Percentiles rank a stretch among this genome's conserved stretches.
Conservation (phyloP, 1,140 invertebrate species). For the Drosophila busckii region DNA sequence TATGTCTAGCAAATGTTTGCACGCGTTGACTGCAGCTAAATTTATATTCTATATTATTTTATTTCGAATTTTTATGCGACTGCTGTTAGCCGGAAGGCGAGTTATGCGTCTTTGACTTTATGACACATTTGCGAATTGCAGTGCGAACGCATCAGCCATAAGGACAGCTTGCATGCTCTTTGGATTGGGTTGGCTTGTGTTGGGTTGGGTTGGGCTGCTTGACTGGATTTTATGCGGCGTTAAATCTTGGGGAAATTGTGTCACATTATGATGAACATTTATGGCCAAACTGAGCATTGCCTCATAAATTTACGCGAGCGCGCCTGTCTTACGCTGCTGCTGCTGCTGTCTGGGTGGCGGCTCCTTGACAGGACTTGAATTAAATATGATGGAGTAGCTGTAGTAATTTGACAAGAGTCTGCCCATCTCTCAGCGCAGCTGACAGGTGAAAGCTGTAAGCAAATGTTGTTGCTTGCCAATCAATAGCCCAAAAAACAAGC, state of each 20-base stretch:
- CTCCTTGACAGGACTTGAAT: constrained; percentile 20
- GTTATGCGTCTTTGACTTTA: constrained; percentile 65
- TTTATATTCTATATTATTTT: constrained; percentile 53
- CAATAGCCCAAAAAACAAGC: constrained; percentile 32
- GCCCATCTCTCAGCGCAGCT: constrained; percentile 4
- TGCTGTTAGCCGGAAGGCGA: constrained; percentile 34
- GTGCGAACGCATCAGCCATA: too few species aligned
- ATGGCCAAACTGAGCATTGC: constrained; percentile 65
- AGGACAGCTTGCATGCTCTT: too few species aligned
- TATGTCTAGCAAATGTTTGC: constrained; percentile 40
- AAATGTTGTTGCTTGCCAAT: constrained; percentile 34
- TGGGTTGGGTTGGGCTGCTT: too few species aligned
- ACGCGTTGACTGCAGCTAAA: constrained; percentile 49
- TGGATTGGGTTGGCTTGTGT: too few species aligned
- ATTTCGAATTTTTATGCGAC: constrained; percentile 63
- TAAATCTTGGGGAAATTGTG: constrained; percentile 75
- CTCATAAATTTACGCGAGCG: constrained; percentile 56
- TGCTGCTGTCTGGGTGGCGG: neutral
- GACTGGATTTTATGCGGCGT: constrained; percentile 59
- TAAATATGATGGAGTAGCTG: constrained; percentile 70
- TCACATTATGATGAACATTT: constrained; percentile 76
- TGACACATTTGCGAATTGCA: constrained; percentile 64
- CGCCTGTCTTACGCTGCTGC: neutral
- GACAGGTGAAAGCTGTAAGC: constrained; percentile 26
- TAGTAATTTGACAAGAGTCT: constrained; percentile 68